A percentile compares a stretch with the other conserved stretches of the same genome.
These are phyloP conservation scores for Drymodes brunneopygia DNA, from an alignment of 2,113 vertebrate species.

Conservation along the genomic window DNA sequence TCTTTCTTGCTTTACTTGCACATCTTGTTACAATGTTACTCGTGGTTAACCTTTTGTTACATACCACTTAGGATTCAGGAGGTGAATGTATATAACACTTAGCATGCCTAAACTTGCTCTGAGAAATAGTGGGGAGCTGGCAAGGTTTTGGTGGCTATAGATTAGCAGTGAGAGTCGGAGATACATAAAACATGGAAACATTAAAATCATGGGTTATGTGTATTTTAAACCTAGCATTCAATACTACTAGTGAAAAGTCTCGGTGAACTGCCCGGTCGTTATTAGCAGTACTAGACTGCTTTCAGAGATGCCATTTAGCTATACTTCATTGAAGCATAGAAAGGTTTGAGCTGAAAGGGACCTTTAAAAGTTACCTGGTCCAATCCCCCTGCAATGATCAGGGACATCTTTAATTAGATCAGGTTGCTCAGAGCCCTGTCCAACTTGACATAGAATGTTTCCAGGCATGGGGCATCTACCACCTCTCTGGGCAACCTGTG, in stretches of 20 bases:
- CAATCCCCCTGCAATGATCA: not conserved
- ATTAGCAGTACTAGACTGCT: not conserved
- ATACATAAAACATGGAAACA: not conserved
- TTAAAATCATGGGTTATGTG: not conserved
- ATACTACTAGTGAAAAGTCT: not conserved
- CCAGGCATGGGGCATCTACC: no score
- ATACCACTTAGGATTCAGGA: not conserved
- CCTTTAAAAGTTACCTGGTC: not conserved
- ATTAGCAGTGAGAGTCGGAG: not conserved
- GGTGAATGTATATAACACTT: not conserved
- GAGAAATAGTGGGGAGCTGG: not conserved
- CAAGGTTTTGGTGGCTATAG: not conserved
- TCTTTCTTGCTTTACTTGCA: no score
- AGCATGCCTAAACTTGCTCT: not conserved
- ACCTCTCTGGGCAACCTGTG: no score
- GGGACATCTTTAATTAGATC: not conserved
- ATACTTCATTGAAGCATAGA: not conserved
- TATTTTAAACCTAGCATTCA: not conserved
- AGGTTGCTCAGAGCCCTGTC: no score
- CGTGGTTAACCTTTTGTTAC: no score
- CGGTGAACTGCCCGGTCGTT: not conserved
- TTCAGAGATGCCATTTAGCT: constrained; percentile 12
- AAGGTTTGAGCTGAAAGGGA: not conserved
- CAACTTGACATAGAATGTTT: no score
- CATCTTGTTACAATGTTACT: no score